These are phyloP conservation scores for Polydrusus pterygomalis DNA, from an alignment of 2,888 invertebrate genomes.

Conservation along the genomic window DNA sequence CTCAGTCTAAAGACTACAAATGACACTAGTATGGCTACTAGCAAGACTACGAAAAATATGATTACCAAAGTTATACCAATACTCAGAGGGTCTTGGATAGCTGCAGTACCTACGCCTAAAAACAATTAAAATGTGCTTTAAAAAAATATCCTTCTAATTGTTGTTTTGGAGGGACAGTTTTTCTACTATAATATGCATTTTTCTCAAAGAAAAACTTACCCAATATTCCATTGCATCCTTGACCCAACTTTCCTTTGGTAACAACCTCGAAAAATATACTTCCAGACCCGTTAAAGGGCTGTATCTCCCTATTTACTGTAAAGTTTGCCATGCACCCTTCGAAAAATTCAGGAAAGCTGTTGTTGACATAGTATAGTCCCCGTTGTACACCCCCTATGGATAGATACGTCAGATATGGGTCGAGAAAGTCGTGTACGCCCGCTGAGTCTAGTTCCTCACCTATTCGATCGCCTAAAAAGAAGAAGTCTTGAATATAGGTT, in stretches of 20 bases:
- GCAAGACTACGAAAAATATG: constrained; percentile 92
- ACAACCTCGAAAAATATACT: constrained; percentile 84
- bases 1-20: constrained; percentile 94
- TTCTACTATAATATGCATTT: too few relatives aligned
- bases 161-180: too few relatives aligned
- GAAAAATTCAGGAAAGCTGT: constrained; percentile 78
- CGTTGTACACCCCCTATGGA: constrained; percentile 86
- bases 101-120: constrained; percentile 81
- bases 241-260: constrained; percentile 82
- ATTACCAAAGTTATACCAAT: constrained; percentile 95
- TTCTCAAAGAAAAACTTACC: constrained; percentile 17
- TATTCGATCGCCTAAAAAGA: constrained; percentile 70
- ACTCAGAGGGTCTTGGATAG: constrained; percentile 90
- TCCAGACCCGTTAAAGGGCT: constrained; percentile 92
- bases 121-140: not conserved
- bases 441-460: constrained; percentile 91
- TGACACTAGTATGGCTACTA: constrained; percentile 91
- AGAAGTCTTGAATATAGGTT: not conserved
- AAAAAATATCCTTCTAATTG: not conserved
- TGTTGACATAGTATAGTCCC: constrained; percentile 76
- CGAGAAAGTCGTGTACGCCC: constrained; percentile 93
- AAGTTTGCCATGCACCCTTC: constrained; percentile 94
- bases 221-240: constrained; percentile 84
- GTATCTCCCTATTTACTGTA: constrained; percentile 90
- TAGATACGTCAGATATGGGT: constrained; percentile 89